Percentiles rank a stretch among this genome's conserved stretches.
Conservation (phyloP, 2,113 vertebrate species). For the Anser brachyrhynchus region DNA sequence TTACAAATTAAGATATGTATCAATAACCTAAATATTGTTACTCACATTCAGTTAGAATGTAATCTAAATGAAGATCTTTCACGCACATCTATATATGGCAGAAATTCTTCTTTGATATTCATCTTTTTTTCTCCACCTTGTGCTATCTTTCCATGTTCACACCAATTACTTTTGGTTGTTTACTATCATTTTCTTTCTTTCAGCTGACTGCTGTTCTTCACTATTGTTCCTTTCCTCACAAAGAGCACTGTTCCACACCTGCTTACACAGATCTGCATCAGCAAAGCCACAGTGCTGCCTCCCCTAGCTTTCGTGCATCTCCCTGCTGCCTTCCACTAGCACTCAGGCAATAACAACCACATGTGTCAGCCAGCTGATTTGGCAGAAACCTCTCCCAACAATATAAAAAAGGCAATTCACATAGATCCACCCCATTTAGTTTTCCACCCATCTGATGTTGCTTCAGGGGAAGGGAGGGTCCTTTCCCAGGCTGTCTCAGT, state of each 20-base stretch:
- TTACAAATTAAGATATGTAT: not conserved
- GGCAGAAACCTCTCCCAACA: not conserved
- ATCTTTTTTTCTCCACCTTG: not conserved
- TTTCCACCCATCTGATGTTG: accelerated
- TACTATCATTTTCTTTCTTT: not conserved
- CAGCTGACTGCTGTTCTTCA: not conserved
- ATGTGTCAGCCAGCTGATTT: not conserved
- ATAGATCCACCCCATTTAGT: not conserved
- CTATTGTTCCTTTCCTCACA: not conserved
- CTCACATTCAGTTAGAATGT: not conserved
- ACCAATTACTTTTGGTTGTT: accelerated
- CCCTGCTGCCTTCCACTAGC: not conserved
- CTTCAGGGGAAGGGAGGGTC: not conserved
- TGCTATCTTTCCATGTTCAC: not conserved
- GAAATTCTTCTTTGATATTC: not conserved
- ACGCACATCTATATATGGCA: not conserved
- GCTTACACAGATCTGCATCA: accelerated
- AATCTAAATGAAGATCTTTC: not conserved
- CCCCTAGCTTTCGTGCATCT: not conserved
- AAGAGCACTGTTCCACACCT: not conserved
- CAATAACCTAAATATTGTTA: not conserved
- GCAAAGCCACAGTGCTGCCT: not conserved
- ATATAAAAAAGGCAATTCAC: not conserved
- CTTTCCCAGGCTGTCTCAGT: not conserved
- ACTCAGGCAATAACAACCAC: accelerated